Conservation (phyloP, 53 echinoderm and acorn worm genomes). For the Paracentrotus lividus region DNA sequence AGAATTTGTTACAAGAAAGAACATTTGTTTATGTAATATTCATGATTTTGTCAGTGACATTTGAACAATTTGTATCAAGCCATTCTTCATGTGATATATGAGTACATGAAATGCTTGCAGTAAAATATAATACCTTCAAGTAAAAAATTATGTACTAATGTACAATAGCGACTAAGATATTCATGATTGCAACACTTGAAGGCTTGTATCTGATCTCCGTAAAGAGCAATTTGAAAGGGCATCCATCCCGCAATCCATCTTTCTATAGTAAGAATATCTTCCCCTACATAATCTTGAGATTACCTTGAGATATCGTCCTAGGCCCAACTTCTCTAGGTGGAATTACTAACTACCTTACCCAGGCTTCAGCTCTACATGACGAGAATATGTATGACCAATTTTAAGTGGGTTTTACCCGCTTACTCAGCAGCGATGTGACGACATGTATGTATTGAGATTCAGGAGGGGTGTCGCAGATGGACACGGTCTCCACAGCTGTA, state of each 20-base stretch:
- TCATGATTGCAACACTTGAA: not conserved
- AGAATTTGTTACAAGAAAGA: no score
- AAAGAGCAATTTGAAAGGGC: not conserved
- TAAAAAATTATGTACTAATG: not conserved
- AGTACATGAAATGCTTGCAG: not conserved
- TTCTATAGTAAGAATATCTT: not conserved
- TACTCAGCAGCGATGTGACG: constrained; percentile 34
- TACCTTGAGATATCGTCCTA: not conserved
- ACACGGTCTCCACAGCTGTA: constrained; percentile 42
- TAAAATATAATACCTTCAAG: not conserved
- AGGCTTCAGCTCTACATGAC: constrained; percentile 3
- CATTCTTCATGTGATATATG: not conserved
- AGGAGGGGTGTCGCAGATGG: constrained; percentile 41
- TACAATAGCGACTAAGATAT: not conserved
- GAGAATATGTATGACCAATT: constrained; percentile 54
- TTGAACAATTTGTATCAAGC: not conserved
- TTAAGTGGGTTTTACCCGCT: constrained; percentile 22
- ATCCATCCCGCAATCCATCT: not conserved
- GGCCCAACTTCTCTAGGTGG: not conserved
- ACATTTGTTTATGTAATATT: no score
- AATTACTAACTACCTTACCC: not conserved
- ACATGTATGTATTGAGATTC: constrained; percentile 7
- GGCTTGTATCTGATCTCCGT: not conserved
- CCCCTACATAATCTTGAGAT: constrained; percentile 1
- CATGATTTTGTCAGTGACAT: no score